Evolutionary conservation across 2,113 vertebrate genomes (phyloP), one percentile per base, ranked within the genome.

Genomic region (Nothobranchius kuhntae): DNA sequence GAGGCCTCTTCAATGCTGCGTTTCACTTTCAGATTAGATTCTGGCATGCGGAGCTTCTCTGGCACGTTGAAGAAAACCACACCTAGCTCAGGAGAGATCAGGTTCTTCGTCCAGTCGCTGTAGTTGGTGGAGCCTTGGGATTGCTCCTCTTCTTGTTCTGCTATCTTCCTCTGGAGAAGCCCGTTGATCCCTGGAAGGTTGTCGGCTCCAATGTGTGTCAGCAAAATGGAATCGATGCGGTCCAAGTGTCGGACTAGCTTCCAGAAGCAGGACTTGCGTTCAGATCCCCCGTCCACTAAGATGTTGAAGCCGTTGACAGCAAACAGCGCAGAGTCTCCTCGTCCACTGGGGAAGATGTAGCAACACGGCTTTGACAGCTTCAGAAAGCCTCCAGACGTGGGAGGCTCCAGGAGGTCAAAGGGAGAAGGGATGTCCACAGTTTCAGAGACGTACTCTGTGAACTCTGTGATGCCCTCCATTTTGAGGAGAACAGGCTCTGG

Each of bases 221-320:
- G 94, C 44, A 99, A 92, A 58, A 99, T 92, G 0, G 97, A 98
- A 88, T 99, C 98, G 7, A 99, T 96, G 65, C 98, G 95, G 85
- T 99, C 98, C 89, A 99, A 83, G 86, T 99, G 98, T 61, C 98
- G 94, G 3, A 98, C 98, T 69, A 99, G 94, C 81, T 99, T 99
- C 98, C 98, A 99, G 87, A 99, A 99, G 84, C 98, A 99, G 36
- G 98, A 98, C 66, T 94, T 97, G 46, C 96, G 93, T 54, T 99
- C 97, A 0, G 97, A 98, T 56, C 98, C 98, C 48, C 98, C 98
- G 2, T 99, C 97, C 61, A 99, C 95, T 58, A 99, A 88, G 83
- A 99, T 97, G 86, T 98, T 98, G 90, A 99, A 99, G 14, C 98
- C 98, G 17, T 98, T 99, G 59, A 99, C 97, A 8, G 97, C 97